phyloP scores from a whole-genome alignment of 2,113 vertebrate genomes.

The Heterocephalus glaber region DNA sequence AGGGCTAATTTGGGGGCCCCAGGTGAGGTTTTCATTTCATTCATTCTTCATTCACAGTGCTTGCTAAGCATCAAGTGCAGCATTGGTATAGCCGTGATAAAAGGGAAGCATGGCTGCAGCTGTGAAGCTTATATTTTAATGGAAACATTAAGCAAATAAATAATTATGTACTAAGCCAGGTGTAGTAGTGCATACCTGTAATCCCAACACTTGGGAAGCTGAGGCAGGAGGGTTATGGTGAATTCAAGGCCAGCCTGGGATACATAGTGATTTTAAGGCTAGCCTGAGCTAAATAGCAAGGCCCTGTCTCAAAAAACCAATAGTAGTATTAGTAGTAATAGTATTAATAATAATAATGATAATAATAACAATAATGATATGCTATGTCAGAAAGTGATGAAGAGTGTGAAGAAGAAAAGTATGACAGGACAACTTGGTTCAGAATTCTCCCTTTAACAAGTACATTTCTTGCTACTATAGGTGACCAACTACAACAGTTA shows the following conservation, averaged over 20 bases:
- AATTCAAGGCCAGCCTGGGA: not conserved
- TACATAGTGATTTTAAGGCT: not conserved
- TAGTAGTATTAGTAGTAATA: too few relatives aligned
- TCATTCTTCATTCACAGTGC: not conserved
- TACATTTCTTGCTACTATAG: constrained; percentile 59
- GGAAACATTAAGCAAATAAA: not conserved
- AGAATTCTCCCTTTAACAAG: not conserved
- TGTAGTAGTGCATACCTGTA: not conserved
- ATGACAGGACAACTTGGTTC: not conserved
- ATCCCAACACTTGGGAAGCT: not conserved
- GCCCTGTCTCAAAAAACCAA: not conserved
- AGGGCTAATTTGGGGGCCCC: not conserved
- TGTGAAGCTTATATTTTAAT: not conserved
- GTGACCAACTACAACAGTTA: constrained; percentile 80
- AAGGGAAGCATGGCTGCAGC: not conserved
- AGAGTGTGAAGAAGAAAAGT: not conserved
- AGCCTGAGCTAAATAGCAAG: not conserved
- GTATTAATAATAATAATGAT: too few relatives aligned
- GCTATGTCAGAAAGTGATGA: not conserved
- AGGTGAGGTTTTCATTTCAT: not conserved
- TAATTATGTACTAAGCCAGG: not conserved
- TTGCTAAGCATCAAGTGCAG: not conserved
- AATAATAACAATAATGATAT: too few relatives aligned
- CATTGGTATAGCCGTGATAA: not conserved
- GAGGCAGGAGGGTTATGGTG: not conserved